A percentile compares a stretch with the other conserved stretches of the same genome.
Evolutionary conservation across 2,888 invertebrate species (phyloP).

Genomic region (Monochamus alternatus): DNA sequence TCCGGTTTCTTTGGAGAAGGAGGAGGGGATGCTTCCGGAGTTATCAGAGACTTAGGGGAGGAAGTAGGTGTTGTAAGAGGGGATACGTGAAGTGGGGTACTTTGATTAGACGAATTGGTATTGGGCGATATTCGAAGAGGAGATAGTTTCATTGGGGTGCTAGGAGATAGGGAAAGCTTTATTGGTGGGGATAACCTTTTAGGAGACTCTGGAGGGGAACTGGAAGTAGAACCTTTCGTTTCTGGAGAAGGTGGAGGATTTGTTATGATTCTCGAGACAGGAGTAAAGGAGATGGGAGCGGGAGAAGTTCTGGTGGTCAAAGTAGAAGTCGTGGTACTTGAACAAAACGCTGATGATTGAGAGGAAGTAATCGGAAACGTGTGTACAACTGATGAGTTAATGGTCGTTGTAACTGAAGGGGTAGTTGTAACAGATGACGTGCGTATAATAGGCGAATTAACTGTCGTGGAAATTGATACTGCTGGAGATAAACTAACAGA

Average conservation of each 20-base stretch:
- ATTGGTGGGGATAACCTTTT: conserved; percentile 64
- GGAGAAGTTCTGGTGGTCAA: conserved; percentile 39
- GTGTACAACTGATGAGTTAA: conserved; percentile 32
- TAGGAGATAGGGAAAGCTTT: conserved; percentile 64
- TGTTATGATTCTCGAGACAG: background rate
- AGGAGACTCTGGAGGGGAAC: conserved; percentile 48
- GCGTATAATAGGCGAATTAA: conserved; percentile 37
- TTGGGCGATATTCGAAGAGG: conserved; percentile 61
- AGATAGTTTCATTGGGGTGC: conserved; percentile 64
- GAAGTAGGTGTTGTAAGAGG: conserved; percentile 63
- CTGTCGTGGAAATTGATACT: conserved; percentile 51
- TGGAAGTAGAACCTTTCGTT: background rate
- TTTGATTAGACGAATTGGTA: conserved; percentile 37
- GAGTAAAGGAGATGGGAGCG: conserved; percentile 35
- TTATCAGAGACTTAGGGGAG: conserved; percentile 53
- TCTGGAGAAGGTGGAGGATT: background rate
- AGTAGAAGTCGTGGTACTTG: conserved; percentile 38
- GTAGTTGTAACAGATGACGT: conserved; percentile 36
- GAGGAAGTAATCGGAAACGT: conserved; percentile 44
- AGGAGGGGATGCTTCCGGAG: conserved; percentile 57
- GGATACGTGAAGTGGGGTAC: conserved; percentile 52
- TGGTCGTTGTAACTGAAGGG: conserved; percentile 35
- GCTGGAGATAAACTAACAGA: conserved; percentile 61
- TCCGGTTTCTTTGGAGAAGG: conserved; percentile 64
- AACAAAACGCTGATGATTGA: conserved; percentile 46